Conservation (phyloP, 1,140 invertebrate species). For the Aporrectodea caliginosa region DNA sequence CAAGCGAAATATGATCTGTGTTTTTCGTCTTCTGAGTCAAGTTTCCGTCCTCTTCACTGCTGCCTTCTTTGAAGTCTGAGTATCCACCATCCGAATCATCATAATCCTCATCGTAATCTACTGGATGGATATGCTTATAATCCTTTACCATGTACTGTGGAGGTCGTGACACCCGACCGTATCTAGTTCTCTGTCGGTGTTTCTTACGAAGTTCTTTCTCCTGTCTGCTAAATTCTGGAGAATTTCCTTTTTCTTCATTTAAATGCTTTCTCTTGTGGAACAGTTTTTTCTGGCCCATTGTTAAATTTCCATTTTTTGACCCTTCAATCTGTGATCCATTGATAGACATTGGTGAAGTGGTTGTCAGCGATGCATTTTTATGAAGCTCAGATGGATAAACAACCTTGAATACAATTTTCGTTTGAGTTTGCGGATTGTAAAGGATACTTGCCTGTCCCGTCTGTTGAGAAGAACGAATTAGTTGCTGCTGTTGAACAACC, state of each 20-base stretch:
- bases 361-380: conserved; percentile 33
- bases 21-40: too few species aligned
- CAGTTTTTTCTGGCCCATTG: conserved; percentile 24
- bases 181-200: conserved; percentile 61
- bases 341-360: conserved; percentile 15
- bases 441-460: conserved; percentile 55
- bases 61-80: conserved; percentile 62
- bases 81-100: conserved; percentile 67
- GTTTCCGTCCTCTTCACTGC: conserved; percentile 56
- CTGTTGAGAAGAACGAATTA: conserved; percentile 49
- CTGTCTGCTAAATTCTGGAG: conserved; percentile 55
- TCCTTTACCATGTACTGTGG: conserved; percentile 67
- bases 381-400: conserved; percentile 56
- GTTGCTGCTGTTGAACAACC: conserved; percentile 60
- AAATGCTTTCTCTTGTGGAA: conserved; percentile 43
- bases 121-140: conserved; percentile 64
- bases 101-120: conserved; percentile 63
- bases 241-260: conserved; percentile 52
- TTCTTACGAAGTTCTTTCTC: conserved; percentile 62
- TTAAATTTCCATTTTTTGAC: conserved; percentile 3
- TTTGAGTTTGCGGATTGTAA: conserved; percentile 61
- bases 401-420: conserved; percentile 62
- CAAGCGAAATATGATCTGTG: too few species aligned
- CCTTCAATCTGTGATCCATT: conserved; percentile 21
- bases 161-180: conserved; percentile 64